Percentiles rank a stretch among this genome's conserved stretches.
Evolutionary conservation across 1,140 invertebrate species (phyloP).

Genomic region (Euwallacea similis): DNA sequence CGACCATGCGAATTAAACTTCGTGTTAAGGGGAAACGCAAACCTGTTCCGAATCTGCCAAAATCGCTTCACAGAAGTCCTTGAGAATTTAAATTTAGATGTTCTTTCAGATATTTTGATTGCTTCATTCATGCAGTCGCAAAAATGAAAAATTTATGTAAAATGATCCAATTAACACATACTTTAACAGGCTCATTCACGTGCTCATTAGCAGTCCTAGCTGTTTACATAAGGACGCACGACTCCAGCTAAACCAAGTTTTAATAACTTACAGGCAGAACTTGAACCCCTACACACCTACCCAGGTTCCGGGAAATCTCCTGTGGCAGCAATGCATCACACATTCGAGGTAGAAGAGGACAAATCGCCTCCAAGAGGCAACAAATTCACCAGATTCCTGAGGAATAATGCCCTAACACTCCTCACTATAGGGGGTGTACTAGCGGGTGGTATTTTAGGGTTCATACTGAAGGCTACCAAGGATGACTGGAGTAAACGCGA

Average conservation of each 20-base stretch:
- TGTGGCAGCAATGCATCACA: conserved; percentile 37
- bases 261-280: neutral
- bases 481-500: conserved; percentile 58
- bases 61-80: conserved; percentile 6
- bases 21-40: conserved; percentile 2
- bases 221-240: too few relatives aligned
- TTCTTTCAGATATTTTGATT: neutral
- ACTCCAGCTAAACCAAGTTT: neutral
- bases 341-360: conserved; percentile 38
- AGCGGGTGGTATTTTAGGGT: conserved; percentile 64
- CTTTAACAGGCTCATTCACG: too few relatives aligned
- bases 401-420: conserved; percentile 65
- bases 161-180: too few relatives aligned
- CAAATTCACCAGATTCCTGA: conserved; percentile 40
- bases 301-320: neutral
- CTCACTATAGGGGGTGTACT: conserved; percentile 69
- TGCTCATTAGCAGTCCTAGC: too few relatives aligned
- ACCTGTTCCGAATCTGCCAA: conserved; percentile 1
- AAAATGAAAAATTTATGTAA: too few relatives aligned
- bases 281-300: neutral
- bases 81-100: neutral
- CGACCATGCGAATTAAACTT: conserved; percentile 3
- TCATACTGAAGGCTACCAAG: conserved; percentile 57
- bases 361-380: conserved; percentile 29
- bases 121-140: neutral